Percentiles rank a stretch among this genome's conserved stretches.
Evolutionary conservation across 2,113 vertebrate genomes (phyloP).

Genomic region (Panthera uncia): DNA sequence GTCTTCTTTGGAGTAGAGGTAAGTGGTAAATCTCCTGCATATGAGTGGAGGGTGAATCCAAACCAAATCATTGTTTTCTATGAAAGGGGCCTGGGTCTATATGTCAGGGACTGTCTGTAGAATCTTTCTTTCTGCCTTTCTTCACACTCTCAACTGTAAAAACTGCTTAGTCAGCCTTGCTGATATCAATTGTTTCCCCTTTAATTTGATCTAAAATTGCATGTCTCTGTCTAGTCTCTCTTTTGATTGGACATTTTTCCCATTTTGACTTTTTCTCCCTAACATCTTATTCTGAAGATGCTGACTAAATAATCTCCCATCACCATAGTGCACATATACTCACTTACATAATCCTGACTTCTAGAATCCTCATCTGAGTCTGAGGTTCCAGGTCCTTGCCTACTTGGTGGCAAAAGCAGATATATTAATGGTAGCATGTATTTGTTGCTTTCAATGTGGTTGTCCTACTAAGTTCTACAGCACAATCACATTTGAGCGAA

Average conservation of each 20-base stretch:
- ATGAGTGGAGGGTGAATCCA: not conserved
- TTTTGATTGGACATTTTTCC: not conserved
- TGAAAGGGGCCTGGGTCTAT: not conserved
- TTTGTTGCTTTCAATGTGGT: not conserved
- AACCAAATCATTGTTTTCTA: not conserved
- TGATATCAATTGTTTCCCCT: not conserved
- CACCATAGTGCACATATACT: not conserved
- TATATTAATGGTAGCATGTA: not conserved
- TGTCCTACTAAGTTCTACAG: not conserved
- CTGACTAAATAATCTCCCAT: not conserved
- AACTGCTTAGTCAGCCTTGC: not conserved
- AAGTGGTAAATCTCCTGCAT: not conserved
- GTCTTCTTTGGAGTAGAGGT: not conserved
- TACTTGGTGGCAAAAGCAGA: not conserved
- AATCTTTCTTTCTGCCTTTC: not conserved
- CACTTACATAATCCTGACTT: not conserved
- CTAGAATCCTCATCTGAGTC: not conserved
- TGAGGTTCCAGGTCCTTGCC: not conserved
- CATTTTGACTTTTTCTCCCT: not conserved
- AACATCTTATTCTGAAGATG: not conserved
- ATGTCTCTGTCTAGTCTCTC: not conserved
- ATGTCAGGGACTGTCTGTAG: not conserved
- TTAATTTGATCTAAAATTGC: not conserved
- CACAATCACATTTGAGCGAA: not conserved
- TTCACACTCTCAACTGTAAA: not conserved